Conservation (phyloP, 2,113 vertebrate species). For the Gulo gulo region DNA sequence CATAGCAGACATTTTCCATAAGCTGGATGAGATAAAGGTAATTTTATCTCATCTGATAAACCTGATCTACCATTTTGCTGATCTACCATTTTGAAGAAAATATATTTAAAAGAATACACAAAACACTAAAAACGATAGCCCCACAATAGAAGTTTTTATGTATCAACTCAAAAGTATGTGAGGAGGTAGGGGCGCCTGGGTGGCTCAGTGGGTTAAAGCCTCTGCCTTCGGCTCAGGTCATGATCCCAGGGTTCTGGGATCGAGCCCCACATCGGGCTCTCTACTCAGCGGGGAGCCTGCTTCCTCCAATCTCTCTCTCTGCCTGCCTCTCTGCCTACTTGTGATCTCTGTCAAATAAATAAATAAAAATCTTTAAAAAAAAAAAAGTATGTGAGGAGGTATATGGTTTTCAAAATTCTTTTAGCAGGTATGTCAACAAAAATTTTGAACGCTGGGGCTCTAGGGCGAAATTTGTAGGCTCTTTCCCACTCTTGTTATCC, state of each 20-base stretch:
- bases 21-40: constrained; percentile 26
- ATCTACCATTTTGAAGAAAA: constrained; percentile 30
- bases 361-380: no score
- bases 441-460: background rate
- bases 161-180: constrained; percentile 27
- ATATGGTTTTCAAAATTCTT: constrained; percentile 36
- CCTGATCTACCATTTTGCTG: background rate
- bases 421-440: background rate
- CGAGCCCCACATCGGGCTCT: no score
- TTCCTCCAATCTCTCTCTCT: no score
- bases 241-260: no score
- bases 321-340: no score
- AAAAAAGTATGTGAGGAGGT: background rate
- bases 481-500: background rate
- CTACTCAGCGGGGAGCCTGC: no score
- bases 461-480: background rate
- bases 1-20: constrained; percentile 18
- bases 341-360: no score
- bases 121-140: background rate
- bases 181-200: background rate
- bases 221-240: no score
- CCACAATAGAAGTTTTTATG: constrained; percentile 23
- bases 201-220: no score
- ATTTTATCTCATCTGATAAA: no score
- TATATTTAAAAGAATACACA: constrained; percentile 29